A percentile compares a stretch with the other conserved stretches of the same genome.
These are phyloP conservation scores for Uromys caudimaculatus DNA, from an alignment of 2,797 vertebrate species.

Conservation along the genomic window DNA sequence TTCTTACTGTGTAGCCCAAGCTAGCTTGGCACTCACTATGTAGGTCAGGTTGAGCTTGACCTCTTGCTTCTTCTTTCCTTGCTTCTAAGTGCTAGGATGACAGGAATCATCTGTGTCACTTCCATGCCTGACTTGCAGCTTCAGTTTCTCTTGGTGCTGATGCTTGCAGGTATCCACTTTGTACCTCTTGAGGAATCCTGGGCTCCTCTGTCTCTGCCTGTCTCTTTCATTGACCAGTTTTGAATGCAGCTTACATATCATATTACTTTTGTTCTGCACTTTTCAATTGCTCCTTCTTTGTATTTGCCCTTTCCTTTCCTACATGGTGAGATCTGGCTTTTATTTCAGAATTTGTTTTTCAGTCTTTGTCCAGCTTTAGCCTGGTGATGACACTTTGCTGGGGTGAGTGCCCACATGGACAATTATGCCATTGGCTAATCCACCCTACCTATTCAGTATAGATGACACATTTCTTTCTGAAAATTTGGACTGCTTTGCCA, in stretches of 20 bases:
- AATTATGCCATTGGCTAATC: too few species aligned
- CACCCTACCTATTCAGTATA: not conserved
- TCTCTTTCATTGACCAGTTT: not conserved
- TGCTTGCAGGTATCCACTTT: not conserved
- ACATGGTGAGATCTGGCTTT: not conserved
- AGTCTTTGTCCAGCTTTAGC: not conserved
- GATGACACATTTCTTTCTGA: not conserved
- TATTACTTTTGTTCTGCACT: not conserved
- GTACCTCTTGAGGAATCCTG: conserved; percentile 31
- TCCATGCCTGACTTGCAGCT: not conserved
- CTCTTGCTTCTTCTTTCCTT: not conserved
- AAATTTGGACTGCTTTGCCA: not conserved
- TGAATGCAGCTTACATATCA: not conserved
- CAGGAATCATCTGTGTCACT: not conserved
- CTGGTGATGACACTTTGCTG: not conserved
- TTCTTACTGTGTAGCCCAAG: not conserved
- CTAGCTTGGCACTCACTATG: not conserved
- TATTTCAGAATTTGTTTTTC: not conserved
- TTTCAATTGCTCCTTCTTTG: not conserved
- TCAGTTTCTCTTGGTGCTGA: not conserved
- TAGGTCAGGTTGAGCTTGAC: not conserved
- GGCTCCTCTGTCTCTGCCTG: not conserved
- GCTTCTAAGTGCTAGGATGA: not conserved
- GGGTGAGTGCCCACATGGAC: not conserved
- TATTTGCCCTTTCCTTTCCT: not conserved